Percentiles rank a stretch among this genome's conserved stretches.
These are phyloP conservation scores for Anguilla rostrata DNA, from an alignment of 2,113 vertebrate genomes.

Conservation along the genomic window DNA sequence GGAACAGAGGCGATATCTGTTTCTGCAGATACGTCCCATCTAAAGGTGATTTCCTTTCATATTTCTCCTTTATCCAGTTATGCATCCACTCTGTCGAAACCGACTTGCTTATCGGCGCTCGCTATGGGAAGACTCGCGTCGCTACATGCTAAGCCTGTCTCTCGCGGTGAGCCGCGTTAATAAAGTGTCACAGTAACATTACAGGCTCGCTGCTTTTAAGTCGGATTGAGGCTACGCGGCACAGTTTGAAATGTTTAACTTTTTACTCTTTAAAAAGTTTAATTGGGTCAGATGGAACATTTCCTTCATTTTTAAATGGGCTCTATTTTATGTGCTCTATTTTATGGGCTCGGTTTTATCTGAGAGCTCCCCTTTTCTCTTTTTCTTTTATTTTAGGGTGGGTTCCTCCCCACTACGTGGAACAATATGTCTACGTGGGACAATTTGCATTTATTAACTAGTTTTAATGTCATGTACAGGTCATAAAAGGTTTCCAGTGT, in stretches of 20 bases:
- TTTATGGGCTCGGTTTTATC: neutral
- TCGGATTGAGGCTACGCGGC: neutral
- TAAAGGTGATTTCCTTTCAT: constrained; percentile 13
- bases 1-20: constrained; percentile 35
- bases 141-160: neutral
- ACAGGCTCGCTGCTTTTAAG: constrained; percentile 9
- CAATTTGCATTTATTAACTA: neutral
- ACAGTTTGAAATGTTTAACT: constrained; percentile 1
- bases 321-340: neutral
- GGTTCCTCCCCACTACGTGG: neutral
- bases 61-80: neutral
- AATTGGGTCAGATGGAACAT: neutral
- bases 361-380: neutral
- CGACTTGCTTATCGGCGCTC: constrained; percentile 11
- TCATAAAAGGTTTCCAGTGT: neutral
- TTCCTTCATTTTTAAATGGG: constrained; percentile 1
- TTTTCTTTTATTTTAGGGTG: neutral
- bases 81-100: constrained; percentile 12
- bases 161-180: neutral
- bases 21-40: constrained; percentile 21
- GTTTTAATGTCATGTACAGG: neutral
- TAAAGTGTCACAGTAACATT: constrained; percentile 17
- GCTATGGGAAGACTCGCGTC: neutral
- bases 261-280: constrained; percentile 11
- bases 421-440: neutral